These are phyloP conservation scores for Gallinago paraguaiae DNA, from an alignment of 2,113 vertebrate genomes.

Conservation along the genomic window DNA sequence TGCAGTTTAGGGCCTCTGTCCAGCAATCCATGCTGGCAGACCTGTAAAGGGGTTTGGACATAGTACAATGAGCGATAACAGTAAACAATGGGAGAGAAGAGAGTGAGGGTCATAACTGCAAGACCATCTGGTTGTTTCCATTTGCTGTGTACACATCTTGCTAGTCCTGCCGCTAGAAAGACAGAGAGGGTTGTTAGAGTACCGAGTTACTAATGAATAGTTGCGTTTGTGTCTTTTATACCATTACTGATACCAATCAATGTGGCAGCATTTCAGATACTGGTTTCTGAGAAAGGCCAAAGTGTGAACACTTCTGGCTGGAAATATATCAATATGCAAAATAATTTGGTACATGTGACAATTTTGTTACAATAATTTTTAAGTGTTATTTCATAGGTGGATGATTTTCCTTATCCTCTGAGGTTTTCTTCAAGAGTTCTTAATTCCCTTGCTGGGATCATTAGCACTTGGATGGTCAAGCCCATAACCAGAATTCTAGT, in stretches of 20 bases:
- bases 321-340: background rate
- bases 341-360: background rate
- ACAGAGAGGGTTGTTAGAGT: background rate
- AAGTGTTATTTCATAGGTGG: background rate
- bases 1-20: conserved; percentile 24
- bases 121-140: conserved; percentile 68
- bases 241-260: background rate
- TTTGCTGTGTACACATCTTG: conserved; percentile 62
- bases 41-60: conserved; percentile 50
- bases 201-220: background rate
- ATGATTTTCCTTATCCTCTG: background rate
- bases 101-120: conserved; percentile 63
- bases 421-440: background rate
- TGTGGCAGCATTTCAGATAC: background rate
- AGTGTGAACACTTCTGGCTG: background rate
- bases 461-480: background rate
- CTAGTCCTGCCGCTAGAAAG: conserved; percentile 34
- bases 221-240: background rate
- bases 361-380: background rate
- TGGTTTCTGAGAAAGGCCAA: background rate
- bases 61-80: conserved; percentile 44
- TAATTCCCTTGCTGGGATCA: background rate
- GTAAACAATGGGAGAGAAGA: conserved; percentile 62
- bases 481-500: background rate
- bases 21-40: conserved; percentile 57